These are phyloP conservation scores for Aphrocallistes beatrix DNA, from an alignment of 37 sponge, comb jelly and placozoan genomes.

Conservation along the genomic window DNA sequence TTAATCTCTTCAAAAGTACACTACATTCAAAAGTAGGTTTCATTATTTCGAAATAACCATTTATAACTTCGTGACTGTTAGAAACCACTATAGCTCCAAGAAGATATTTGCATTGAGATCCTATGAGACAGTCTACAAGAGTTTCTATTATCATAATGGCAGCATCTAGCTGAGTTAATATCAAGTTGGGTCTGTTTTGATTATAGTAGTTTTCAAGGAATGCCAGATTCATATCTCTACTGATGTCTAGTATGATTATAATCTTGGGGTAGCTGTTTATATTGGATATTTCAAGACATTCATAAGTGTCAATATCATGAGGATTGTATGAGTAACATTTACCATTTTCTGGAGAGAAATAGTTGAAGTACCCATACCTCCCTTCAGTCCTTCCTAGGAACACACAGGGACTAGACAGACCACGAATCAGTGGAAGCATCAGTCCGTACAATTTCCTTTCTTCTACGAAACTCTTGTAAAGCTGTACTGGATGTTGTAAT, in stretches of 20 bases:
- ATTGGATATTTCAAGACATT: background rate
- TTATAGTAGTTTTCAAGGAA: background rate
- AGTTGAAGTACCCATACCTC: conserved; percentile 2
- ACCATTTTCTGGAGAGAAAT: background rate
- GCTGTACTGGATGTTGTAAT: background rate
- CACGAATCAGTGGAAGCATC: background rate
- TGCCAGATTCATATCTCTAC: background rate
- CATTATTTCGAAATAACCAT: background rate
- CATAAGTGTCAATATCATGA: background rate
- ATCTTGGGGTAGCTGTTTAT: background rate
- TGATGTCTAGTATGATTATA: background rate
- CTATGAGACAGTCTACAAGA: background rate
- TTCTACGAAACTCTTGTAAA: background rate
- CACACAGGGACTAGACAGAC: background rate
- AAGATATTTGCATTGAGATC: background rate
- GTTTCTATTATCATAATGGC: background rate
- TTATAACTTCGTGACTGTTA: background rate
- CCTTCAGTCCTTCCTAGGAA: background rate
- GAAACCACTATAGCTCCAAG: background rate
- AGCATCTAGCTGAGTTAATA: background rate
- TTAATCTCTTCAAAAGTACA: background rate
- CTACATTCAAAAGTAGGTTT: background rate
- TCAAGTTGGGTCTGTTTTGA: background rate
- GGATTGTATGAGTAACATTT: background rate
- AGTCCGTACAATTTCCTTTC: background rate